These are phyloP conservation scores for Hydrotaea diabolus DNA, from an alignment of 2,888 invertebrate genomes.

Conservation along the genomic window DNA sequence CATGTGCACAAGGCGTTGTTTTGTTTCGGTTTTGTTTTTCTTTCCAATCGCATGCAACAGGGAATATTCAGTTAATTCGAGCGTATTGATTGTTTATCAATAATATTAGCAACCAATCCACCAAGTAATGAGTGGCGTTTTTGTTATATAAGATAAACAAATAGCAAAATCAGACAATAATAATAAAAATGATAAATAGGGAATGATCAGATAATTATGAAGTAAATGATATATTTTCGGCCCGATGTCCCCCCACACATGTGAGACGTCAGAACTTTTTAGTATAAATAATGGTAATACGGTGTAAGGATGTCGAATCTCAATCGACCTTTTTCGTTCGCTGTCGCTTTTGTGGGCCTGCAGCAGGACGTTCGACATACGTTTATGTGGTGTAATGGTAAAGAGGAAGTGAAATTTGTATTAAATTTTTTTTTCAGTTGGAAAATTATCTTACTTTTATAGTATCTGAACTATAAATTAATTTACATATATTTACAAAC, in stretches of 20 bases:
- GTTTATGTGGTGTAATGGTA: too few relatives aligned
- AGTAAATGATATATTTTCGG: background rate
- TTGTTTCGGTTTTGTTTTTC: background rate
- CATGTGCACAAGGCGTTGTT: background rate
- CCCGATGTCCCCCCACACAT: background rate
- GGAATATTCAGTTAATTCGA: background rate
- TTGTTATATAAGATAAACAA: constrained; percentile 5
- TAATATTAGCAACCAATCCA: background rate
- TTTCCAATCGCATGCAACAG: background rate
- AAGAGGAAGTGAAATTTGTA: too few relatives aligned
- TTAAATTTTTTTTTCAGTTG: too few relatives aligned
- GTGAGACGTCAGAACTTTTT: background rate
- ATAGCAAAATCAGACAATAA: background rate
- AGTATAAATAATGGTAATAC: too few relatives aligned
- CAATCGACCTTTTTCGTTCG: too few relatives aligned
- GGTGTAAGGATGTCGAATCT: too few relatives aligned
- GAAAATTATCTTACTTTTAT: too few relatives aligned
- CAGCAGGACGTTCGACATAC: too few relatives aligned
- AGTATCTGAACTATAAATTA: too few relatives aligned
- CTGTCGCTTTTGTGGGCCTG: too few relatives aligned
- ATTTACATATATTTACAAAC: too few relatives aligned
- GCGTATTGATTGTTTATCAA: background rate
- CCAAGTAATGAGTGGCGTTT: background rate
- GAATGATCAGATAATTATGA: background rate
- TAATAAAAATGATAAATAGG: background rate